Conservation (phyloP, 2,888 invertebrate genomes). For the Meliscaeva auricollis region DNA sequence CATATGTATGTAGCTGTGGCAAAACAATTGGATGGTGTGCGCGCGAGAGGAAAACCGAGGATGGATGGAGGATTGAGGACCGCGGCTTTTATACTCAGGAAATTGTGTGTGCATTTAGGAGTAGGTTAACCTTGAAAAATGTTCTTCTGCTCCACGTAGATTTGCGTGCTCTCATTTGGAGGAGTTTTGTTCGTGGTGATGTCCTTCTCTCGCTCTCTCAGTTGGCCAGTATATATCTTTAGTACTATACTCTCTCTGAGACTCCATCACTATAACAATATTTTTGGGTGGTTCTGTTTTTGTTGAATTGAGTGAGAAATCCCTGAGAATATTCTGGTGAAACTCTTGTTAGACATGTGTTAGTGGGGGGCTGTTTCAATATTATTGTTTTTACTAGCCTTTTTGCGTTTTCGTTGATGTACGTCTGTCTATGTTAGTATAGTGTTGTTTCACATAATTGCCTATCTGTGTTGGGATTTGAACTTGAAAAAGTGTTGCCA, state of each 20-base stretch:
- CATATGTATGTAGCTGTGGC: constrained; percentile 33
- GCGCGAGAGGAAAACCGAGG: background rate
- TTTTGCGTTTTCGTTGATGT: constrained; percentile 13
- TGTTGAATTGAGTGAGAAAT: background rate
- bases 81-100: constrained; percentile 53
- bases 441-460: constrained; percentile 26
- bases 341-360: constrained; percentile 16
- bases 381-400: constrained; percentile 33
- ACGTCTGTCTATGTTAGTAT: background rate
- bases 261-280: background rate
- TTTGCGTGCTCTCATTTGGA: constrained; percentile 39
- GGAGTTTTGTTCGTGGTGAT: background rate
- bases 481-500: constrained; percentile 39
- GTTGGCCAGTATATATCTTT: background rate
- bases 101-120: constrained; percentile 70
- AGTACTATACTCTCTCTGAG: constrained; percentile 4
- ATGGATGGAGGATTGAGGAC: background rate
- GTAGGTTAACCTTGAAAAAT: constrained; percentile 69
- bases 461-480: constrained; percentile 25
- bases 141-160: background rate
- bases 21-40: constrained; percentile 10
- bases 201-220: constrained; percentile 25
- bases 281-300: constrained; percentile 16
- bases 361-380: constrained; percentile 31
- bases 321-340: constrained; percentile 22